Evolutionary conservation across 35 echinoderm and acorn worm genomes (phyloP).

Genomic region (Ophioderma brevispina): DNA sequence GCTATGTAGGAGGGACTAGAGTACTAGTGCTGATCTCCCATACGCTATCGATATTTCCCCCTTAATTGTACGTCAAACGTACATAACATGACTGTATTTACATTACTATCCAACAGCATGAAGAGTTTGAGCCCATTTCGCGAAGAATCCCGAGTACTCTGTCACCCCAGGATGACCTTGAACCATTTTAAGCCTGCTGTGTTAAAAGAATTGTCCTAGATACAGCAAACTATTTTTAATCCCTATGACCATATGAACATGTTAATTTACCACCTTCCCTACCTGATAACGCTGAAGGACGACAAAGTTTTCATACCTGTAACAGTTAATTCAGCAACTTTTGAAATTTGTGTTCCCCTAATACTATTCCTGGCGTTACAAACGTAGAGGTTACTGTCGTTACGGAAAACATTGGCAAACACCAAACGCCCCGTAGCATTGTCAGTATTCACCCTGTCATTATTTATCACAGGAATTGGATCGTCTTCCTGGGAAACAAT

Average conservation of each 20-base stretch:
- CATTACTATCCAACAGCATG: too few relatives aligned
- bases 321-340: neutral
- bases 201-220: too few relatives aligned
- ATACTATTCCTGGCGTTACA: neutral
- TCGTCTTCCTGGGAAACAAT: neutral
- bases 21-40: too few relatives aligned
- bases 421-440: neutral
- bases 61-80: too few relatives aligned
- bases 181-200: too few relatives aligned
- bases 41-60: too few relatives aligned
- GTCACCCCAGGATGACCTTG: neutral
- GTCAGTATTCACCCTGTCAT: neutral
- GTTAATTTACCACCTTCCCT: neutral
- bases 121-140: too few relatives aligned
- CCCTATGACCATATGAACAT: neutral
- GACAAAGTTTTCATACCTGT: neutral
- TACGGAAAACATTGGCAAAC: neutral
- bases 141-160: too few relatives aligned
- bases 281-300: neutral
- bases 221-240: neutral
- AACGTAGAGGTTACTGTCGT: neutral
- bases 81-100: neutral
- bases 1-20: too few relatives aligned
- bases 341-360: neutral
- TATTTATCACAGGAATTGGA: neutral